Evolutionary conservation across 64 coral and sea anemone genomes (phyloP), one percentile per base, ranked within the genome.

Genomic region (Montipora foliosa): DNA sequence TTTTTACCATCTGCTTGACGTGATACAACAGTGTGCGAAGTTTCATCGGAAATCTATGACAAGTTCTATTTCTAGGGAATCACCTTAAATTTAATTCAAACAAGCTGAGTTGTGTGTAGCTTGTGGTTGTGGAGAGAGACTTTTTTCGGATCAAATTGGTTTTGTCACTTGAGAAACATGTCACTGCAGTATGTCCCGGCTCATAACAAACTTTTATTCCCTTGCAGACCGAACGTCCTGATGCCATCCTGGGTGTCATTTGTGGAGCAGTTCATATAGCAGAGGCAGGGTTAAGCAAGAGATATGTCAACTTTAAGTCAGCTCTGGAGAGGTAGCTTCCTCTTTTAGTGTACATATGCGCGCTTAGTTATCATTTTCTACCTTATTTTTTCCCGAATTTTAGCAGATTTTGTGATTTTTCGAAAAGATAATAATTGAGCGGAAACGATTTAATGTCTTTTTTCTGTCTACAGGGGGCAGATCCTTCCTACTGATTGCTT

Each of bases 221-320:
- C 80, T 1, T 82, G 37, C 16, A 96, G 95, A 88, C 98, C 8
- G 98, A 99, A 76, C 91, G 93, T 25, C 98, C 98, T 71, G 98
- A 99, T 67, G 94, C 92, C 10, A 99, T 96, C 37, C 90, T 99
- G 16, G 92, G 95, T 15, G 98, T 99, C 1, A 96, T 99, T 49
- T 96, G 94, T 67, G 98, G 98, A 49, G 89, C 98, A 4, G 96
- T 99, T 53, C 98, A 99, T 78, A 90, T 99, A 6, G 95, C 95
- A 15, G 98, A 99, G 53, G 88, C 95, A 58, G 82, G 72, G 5
- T 96, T 99, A 12, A 96, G 81, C 47, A 99, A 99, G 59, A 94
- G 87, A 67, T 80, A 94, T 87, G 84, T 93, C 47, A 92, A 93
- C 75, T 99, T 94, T 67, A 96, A 94, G 57, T 91, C 93, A 80